Conservation (phyloP, 2,888 invertebrate genomes). For the Choreutis nemorana region DNA sequence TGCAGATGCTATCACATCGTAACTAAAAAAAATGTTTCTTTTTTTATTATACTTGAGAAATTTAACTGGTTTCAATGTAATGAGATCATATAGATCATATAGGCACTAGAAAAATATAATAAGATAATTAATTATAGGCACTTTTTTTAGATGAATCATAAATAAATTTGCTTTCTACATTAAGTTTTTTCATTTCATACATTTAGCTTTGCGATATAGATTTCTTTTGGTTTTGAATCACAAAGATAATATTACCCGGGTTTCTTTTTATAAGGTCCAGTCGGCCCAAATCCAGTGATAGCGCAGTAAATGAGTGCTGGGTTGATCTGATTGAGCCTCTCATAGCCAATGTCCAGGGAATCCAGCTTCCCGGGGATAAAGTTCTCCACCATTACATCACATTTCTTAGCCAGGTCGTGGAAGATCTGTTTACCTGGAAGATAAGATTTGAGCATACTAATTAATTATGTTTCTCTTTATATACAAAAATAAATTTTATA, state of each 20-base stretch:
- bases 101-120: not conserved
- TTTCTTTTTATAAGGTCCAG: constrained; percentile 83
- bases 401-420: constrained; percentile 74
- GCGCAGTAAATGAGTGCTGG: constrained; percentile 92
- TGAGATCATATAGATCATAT: no score
- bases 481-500: constrained; percentile 1
- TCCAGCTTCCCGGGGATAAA: constrained; percentile 91
- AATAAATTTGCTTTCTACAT: not conserved
- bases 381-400: constrained; percentile 93
- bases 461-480: not conserved
- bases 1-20: constrained; percentile 95
- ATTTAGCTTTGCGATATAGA: no score
- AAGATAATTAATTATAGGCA: constrained; percentile 1
- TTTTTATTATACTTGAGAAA: constrained; percentile 1
- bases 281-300: constrained; percentile 89
- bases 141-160: not conserved
- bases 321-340: constrained; percentile 71
- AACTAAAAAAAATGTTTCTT: constrained; percentile 60
- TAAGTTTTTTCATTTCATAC: no score
- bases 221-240: no score
- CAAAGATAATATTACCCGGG: constrained; percentile 80
- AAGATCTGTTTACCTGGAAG: constrained; percentile 64
- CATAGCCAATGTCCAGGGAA: constrained; percentile 80
- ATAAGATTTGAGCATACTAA: no score
- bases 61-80: not conserved